A percentile compares a stretch with the other conserved stretches of the same genome.
These are phyloP conservation scores for Endomychus coccineus DNA, from an alignment of 2,888 invertebrate genomes.

Conservation along the genomic window DNA sequence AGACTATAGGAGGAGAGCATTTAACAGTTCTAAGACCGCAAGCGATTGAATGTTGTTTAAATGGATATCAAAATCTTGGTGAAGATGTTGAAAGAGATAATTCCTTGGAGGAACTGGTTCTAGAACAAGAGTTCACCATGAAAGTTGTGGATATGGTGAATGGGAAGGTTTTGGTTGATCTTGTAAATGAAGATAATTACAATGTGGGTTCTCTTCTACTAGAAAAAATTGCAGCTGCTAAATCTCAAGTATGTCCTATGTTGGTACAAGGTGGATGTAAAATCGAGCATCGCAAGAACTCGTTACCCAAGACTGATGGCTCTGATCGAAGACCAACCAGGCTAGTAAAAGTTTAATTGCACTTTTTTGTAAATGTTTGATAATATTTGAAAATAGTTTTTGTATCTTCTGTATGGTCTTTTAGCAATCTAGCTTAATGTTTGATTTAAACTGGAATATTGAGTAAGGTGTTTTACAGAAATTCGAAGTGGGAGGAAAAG, in stretches of 20 bases:
- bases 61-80: slow-evolving; percentile 52
- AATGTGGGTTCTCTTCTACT: slow-evolving; percentile 39
- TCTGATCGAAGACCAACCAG: too few species aligned
- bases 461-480: too few species aligned
- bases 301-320: neutral
- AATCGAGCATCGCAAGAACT: slow-evolving; percentile 31
- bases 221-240: slow-evolving; percentile 35
- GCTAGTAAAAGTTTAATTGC: too few species aligned
- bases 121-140: slow-evolving; percentile 56
- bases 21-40: slow-evolving; percentile 59
- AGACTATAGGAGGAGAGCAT: slow-evolving; percentile 57
- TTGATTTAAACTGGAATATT: too few species aligned
- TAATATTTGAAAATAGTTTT: too few species aligned
- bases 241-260: slow-evolving; percentile 36
- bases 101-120: slow-evolving; percentile 60
- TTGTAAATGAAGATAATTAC: slow-evolving; percentile 49
- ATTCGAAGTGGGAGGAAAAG: slow-evolving; percentile 14
- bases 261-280: slow-evolving; percentile 38
- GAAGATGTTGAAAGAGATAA: slow-evolving; percentile 51
- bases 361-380: too few species aligned
- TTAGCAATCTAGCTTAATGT: too few species aligned
- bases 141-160: slow-evolving; percentile 50
- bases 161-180: slow-evolving; percentile 53
- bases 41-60: slow-evolving; percentile 71
- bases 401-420: too few species aligned